phyloP scores from a whole-genome alignment of 2,888 invertebrate genomes.

The Pasiphila rectangulata region DNA sequence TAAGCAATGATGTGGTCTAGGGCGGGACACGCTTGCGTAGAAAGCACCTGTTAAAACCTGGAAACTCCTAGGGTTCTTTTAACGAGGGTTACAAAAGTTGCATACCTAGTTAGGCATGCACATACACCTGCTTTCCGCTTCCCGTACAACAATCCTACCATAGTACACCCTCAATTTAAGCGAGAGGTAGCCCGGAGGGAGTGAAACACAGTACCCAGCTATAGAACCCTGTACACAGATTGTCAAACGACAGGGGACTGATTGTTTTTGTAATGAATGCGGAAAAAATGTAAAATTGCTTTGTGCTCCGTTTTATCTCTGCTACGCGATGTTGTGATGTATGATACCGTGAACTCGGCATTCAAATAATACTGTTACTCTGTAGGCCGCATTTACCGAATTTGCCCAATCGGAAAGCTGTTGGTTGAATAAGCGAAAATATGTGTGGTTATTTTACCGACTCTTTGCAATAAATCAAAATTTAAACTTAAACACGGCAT shows the following conservation, averaged over 20 bases:
- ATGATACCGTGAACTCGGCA: not conserved
- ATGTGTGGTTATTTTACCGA: no score
- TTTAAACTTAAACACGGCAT: no score
- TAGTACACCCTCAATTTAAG: not conserved
- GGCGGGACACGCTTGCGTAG: no score
- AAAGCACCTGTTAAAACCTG: no score
- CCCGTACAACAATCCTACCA: not conserved
- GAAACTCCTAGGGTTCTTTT: not conserved
- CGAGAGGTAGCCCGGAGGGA: constrained; percentile 8
- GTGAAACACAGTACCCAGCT: constrained; percentile 1
- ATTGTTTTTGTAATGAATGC: constrained; percentile 27
- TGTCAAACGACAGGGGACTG: constrained; percentile 23
- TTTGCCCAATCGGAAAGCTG: no score
- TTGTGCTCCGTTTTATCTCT: constrained; percentile 18
- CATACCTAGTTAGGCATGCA: not conserved
- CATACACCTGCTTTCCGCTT: not conserved
- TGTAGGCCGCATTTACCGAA: no score
- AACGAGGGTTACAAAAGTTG: not conserved
- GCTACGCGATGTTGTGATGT: not conserved
- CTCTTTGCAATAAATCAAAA: no score
- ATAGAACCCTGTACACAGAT: constrained; percentile 16
- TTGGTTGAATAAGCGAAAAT: no score
- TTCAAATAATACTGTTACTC: no score
- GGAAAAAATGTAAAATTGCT: constrained; percentile 25
- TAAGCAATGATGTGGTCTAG: no score